A percentile compares a stretch with the other conserved stretches of the same genome.
phyloP scores from a whole-genome alignment of 2,797 vertebrate species.

The Falco cherrug region DNA sequence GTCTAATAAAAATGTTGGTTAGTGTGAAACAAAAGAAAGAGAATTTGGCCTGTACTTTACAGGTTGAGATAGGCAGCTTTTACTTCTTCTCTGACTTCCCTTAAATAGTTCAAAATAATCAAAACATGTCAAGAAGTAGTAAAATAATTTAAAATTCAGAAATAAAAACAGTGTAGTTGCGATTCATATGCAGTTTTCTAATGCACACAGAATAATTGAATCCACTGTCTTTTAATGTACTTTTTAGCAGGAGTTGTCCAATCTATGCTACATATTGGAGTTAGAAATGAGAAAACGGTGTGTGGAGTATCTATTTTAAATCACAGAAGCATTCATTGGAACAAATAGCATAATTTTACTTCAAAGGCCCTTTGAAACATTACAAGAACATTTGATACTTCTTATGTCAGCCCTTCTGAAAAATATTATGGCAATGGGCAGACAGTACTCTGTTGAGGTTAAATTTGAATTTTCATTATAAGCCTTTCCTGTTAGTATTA shows the following conservation, averaged over 20 bases:
- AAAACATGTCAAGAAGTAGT: not conserved
- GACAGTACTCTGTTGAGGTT: not conserved
- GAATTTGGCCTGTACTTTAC: not conserved
- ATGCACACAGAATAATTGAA: not conserved
- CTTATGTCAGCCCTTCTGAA: not conserved
- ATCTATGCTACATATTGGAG: not conserved
- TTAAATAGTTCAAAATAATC: not conserved
- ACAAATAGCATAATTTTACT: not conserved
- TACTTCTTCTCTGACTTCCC: not conserved
- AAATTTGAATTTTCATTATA: slow-evolving; percentile 11
- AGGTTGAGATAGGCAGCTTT: not conserved
- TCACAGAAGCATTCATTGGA: not conserved
- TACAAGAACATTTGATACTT: not conserved
- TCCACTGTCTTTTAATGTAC: not conserved
- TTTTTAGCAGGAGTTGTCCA: not conserved
- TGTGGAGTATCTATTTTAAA: not conserved
- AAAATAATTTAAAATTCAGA: not conserved
- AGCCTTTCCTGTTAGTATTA: not conserved
- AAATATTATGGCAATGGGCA: not conserved
- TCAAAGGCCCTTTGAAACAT: not conserved
- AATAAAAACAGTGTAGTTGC: not conserved
- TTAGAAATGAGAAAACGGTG: not conserved
- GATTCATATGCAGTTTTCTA: not conserved
- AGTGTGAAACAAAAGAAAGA: not conserved
- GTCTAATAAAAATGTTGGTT: not conserved